Evolutionary conservation across 2,797 vertebrate genomes (phyloP).

Genomic region (Ptychobarbus kaznakovi): DNA sequence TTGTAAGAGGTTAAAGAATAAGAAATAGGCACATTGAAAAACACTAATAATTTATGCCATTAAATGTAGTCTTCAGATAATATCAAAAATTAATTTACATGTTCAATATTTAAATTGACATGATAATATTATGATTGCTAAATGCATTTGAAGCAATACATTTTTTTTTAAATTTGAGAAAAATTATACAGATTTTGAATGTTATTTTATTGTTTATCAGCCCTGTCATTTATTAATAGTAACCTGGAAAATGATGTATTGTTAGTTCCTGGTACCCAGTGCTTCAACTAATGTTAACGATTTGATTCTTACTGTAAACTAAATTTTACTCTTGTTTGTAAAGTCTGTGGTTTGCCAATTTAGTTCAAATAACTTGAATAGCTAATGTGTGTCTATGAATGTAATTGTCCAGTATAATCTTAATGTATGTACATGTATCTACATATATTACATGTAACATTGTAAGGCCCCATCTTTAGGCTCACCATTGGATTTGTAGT

Average conservation of each 20-base stretch:
- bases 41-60: neutral
- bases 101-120: neutral
- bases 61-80: neutral
- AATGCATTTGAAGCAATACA: neutral
- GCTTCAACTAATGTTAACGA: neutral
- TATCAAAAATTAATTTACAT: neutral
- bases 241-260: neutral
- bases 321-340: neutral
- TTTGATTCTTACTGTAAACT: neutral
- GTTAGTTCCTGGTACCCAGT: neutral
- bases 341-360: neutral
- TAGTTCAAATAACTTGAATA: neutral
- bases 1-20: neutral
- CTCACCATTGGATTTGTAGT: constrained; percentile 56
- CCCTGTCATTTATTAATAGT: neutral
- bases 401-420: neutral
- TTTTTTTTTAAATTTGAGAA: neutral
- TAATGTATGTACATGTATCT: constrained; percentile 9
- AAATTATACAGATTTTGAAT: neutral
- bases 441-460: constrained; percentile 32
- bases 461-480: constrained; percentile 51
- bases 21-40: neutral
- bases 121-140: neutral
- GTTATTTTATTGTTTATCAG: neutral
- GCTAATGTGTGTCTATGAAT: neutral